Base-by-base conservation (phyloP, 2,888 invertebrate species). In the Cyclophora albipunctata region DNA sequence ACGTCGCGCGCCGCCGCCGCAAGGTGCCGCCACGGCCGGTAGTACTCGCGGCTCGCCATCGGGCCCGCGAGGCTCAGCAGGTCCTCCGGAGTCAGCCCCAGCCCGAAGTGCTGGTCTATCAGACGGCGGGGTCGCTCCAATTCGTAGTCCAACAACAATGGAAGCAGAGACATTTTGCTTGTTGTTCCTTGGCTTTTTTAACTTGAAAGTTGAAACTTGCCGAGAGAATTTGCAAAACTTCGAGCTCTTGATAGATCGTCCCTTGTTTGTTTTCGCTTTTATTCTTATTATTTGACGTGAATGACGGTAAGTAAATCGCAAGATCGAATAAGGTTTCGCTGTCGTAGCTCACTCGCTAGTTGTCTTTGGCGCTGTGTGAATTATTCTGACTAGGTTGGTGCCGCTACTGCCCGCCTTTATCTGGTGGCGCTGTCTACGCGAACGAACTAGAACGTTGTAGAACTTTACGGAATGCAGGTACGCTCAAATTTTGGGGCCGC, bases 81-180 rank as follows among this genome's bases (percentile, higher is more conserved):
- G 47, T 91, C 90, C 20, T 90, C 90, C 3, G 89, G 82, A 45
- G 83, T 78, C 34, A 91, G 59, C 0, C 80, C 90, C 62, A 90
- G 62, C 7, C 90, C 90, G 63, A 90, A 91, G 54, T 90, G 87
- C 67, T 91, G 90, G 65, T 90, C 90, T 52, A 89, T 34, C 3
- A 90, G 60, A 6, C 88, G 82, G 20, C 87, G 84, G 2, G 89
- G 84, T 34, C 83, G 81, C 47, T 78, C 77, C 3, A 83, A 4
- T 45, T 82, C 81, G 64, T 78, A 75, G 57, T 75, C 86, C 42
- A 83, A 66, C 46, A 90, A 51, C 55, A 86, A 82, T 7, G 90
- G 90, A 7, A 90, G 70, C 54, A 90, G 63, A 56, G 90, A 89
- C 90, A 90, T 90, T 60, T 65, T 75, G 45, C 20, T 48, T 45